Percentiles rank a stretch among this genome's conserved stretches.
phyloP scores from a whole-genome alignment of 2,113 vertebrate species.

The Neolamprologus ventralis region DNA sequence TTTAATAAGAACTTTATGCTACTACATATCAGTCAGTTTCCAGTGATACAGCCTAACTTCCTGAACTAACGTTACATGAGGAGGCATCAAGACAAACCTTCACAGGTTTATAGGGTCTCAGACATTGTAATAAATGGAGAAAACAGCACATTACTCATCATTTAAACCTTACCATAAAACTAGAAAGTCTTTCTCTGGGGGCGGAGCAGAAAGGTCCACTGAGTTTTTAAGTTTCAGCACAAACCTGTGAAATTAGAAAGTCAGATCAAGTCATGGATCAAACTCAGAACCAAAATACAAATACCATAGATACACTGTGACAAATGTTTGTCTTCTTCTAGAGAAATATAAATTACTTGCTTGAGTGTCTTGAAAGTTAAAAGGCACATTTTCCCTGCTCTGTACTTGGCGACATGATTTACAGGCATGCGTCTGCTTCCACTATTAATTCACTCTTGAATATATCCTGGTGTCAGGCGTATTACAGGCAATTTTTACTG shows the following conservation, averaged over 20 bases:
- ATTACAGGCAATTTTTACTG: neutral
- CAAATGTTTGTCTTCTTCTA: neutral
- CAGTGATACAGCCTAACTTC: neutral
- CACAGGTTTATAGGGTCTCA: neutral
- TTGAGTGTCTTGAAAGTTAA: neutral
- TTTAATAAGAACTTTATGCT: neutral
- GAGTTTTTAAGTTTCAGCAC: slow-evolving; percentile 80
- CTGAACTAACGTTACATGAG: neutral
- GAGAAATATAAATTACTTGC: neutral
- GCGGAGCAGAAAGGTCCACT: slow-evolving; percentile 63
- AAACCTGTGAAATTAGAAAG: slow-evolving; percentile 64
- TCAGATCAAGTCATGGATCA: neutral
- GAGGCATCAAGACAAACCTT: neutral
- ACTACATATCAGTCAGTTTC: neutral
- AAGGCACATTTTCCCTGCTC: neutral
- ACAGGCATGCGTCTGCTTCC: neutral
- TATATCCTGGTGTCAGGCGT: neutral
- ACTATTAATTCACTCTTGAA: neutral
- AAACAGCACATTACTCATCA: neutral
- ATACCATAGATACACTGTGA: neutral
- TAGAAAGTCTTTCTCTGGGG: slow-evolving; percentile 80
- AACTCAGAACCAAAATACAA: neutral
- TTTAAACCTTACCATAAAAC: slow-evolving; percentile 77
- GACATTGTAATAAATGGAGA: neutral
- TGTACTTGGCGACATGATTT: neutral